Evolutionary conservation across 1,140 invertebrate species (phyloP).

Genomic region (Drosophila ohnishii): DNA sequence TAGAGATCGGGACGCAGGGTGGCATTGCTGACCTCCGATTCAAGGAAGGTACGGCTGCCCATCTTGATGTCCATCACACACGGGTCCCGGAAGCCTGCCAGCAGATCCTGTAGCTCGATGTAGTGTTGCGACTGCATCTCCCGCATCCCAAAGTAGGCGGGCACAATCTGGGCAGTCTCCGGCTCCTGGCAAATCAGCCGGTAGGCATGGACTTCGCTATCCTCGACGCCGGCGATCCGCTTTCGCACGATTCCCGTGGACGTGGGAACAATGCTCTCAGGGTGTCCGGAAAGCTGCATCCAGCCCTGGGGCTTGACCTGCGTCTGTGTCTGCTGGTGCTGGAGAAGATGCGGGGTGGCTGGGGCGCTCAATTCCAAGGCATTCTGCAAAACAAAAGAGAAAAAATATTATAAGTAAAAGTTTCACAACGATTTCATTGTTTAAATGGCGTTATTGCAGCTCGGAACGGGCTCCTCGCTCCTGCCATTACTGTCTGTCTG

Average conservation of each 20-base stretch:
- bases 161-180: slow-evolving; percentile 90
- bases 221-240: slow-evolving; percentile 89
- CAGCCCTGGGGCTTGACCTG: slow-evolving; percentile 88
- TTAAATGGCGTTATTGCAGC: slow-evolving; percentile 10
- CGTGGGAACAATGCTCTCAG: slow-evolving; percentile 94
- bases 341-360: slow-evolving; percentile 92
- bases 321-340: slow-evolving; percentile 73
- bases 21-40: slow-evolving; percentile 95
- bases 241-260: slow-evolving; percentile 97
- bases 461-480: slow-evolving; percentile 7
- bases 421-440: slow-evolving; percentile 10
- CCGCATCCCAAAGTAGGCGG: slow-evolving; percentile 93
- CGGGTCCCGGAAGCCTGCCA: slow-evolving; percentile 93
- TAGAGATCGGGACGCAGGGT: slow-evolving; percentile 91
- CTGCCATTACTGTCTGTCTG: slow-evolving; percentile 27
- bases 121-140: slow-evolving; percentile 93
- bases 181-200: slow-evolving; percentile 91
- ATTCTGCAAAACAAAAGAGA: slow-evolving; percentile 88
- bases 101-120: slow-evolving; percentile 94
- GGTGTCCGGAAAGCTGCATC: slow-evolving; percentile 97
- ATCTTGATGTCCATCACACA: slow-evolving; percentile 97
- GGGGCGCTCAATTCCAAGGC: slow-evolving; percentile 96
- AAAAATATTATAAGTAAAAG: slow-evolving; percentile 4
- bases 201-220: slow-evolving; percentile 92
- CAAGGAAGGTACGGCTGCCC: slow-evolving; percentile 95